Evolutionary conservation across 2,113 vertebrate species (phyloP), one percentile per base, ranked within the genome.

Genomic region (Lepus americanus): DNA sequence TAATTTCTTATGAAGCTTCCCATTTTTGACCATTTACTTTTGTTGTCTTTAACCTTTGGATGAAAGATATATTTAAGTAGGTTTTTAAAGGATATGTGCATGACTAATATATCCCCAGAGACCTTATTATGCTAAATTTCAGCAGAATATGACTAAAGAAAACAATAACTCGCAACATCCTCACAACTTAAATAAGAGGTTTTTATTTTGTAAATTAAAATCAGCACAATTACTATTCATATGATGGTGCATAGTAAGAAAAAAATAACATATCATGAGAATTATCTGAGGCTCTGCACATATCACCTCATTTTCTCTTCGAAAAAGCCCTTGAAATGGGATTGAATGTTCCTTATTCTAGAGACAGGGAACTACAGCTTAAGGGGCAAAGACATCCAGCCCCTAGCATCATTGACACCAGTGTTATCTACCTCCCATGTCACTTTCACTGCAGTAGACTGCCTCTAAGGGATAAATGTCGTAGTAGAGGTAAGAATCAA

Each of bases 261-360:
- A 53, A 64, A 78, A 76, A 69, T 82, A 93, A 39, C 17, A 20
- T 44, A 22, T 29, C 82, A 27, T 84, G 53, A 88, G 33, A 39
- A 55, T 61, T 88, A n/a, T 29, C 61, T 76, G 10, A 12, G 80
- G n/a, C 25, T 87, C 55, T 86, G 44, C 39, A 53, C 63, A 44
- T 84, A 85, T 61, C 29, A 84, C 91, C 44, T 91, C 72, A 73
- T 85, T 92, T 73, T 90, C 93, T 80, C 63, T 67, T 78, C 12
- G 22, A 14, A 27, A 82, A 94, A 95, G 16, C 16, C 31, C 22
- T 2, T 25, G 31, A 33, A 22, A 27, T 61, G 59, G 31, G 5
- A 77, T 39, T 89, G 64, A 86, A 33, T 6, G 1, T 33, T 66
- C n/a, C 16, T 2, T 87, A 17, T 73, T 83, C 33, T 49, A 20